These are phyloP conservation scores for Syrista parreyssii DNA, from an alignment of 2,888 invertebrate species.

Conservation along the genomic window DNA sequence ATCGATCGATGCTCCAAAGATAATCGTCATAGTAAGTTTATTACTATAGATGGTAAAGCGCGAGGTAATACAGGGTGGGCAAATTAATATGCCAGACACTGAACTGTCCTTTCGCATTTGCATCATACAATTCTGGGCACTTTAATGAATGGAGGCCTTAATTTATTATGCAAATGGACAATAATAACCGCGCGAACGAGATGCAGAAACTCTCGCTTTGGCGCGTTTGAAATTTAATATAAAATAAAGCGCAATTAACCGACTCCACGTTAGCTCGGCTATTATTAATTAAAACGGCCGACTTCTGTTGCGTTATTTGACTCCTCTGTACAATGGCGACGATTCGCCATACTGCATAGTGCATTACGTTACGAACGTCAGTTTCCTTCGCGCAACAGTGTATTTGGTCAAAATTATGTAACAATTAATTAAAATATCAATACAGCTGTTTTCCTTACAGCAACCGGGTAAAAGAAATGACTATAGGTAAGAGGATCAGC, in stretches of 20 bases:
- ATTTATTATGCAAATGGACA: slow-evolving; percentile 60
- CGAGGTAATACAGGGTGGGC: slow-evolving; percentile 5
- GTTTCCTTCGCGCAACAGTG: background rate
- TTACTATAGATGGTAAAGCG: background rate
- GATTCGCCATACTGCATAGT: background rate
- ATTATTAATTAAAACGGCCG: slow-evolving; percentile 46
- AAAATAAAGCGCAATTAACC: slow-evolving; percentile 49
- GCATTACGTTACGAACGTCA: background rate
- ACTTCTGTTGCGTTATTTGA: slow-evolving; percentile 38
- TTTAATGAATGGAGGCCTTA: slow-evolving; percentile 56
- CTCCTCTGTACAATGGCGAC: slow-evolving; percentile 6
- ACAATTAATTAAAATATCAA: background rate
- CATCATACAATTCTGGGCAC: slow-evolving; percentile 47
- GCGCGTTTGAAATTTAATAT: slow-evolving; percentile 46
- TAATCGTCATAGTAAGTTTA: background rate
- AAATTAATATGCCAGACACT: slow-evolving; percentile 46
- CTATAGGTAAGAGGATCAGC: background rate
- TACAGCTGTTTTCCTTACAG: background rate
- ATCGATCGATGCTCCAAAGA: background rate
- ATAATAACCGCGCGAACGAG: slow-evolving; percentile 51
- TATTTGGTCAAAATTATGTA: background rate
- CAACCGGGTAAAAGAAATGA: background rate
- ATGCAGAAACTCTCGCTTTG: slow-evolving; percentile 46
- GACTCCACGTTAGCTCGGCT: slow-evolving; percentile 31
- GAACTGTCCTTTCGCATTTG: slow-evolving; percentile 49